A percentile compares a stretch with the other conserved stretches of the same genome.
Evolutionary conservation across 2,888 invertebrate genomes (phyloP).

Genomic region (Xylocampa areola): DNA sequence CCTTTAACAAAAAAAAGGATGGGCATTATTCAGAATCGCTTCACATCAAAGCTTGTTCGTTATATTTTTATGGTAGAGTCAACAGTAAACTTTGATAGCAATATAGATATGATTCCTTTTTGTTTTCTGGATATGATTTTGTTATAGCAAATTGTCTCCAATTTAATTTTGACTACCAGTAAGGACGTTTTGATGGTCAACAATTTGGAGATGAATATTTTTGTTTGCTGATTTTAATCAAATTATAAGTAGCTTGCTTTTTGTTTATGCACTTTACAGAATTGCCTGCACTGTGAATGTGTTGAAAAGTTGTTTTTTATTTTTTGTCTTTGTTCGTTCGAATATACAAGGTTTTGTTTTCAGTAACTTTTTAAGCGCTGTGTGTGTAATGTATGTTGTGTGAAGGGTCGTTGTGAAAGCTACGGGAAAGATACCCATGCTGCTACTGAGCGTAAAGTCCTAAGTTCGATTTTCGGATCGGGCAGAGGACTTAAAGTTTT

Average conservation of each 20-base stretch:
- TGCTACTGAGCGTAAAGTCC: no score
- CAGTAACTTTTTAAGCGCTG: no score
- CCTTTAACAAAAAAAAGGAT: conserved; percentile 53
- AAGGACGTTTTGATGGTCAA: not conserved
- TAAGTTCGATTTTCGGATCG: no score
- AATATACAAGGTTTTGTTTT: no score
- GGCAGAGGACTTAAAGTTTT: no score
- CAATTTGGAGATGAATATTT: conserved; percentile 13
- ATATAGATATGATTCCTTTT: conserved; percentile 51
- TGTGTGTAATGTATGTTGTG: no score
- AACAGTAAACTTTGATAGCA: conserved; percentile 51
- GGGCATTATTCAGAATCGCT: conserved; percentile 56
- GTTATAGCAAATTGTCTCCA: conserved; percentile 21
- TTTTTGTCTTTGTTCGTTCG: no score
- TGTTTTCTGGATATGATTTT: conserved; percentile 33
- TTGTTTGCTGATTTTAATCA: conserved; percentile 1
- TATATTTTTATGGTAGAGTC: conserved; percentile 56
- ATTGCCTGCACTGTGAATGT: no score
- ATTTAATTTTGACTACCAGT: conserved; percentile 26
- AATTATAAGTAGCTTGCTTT: conserved; percentile 2
- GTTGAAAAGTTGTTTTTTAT: no score
- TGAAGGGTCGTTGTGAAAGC: no score
- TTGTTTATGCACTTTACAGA: no score
- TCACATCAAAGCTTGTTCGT: conserved; percentile 56
- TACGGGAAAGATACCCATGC: no score